Percentiles rank a stretch among this genome's conserved stretches.
Evolutionary conservation across 2,888 invertebrate genomes (phyloP).

Genomic region (Plebejus argus): DNA sequence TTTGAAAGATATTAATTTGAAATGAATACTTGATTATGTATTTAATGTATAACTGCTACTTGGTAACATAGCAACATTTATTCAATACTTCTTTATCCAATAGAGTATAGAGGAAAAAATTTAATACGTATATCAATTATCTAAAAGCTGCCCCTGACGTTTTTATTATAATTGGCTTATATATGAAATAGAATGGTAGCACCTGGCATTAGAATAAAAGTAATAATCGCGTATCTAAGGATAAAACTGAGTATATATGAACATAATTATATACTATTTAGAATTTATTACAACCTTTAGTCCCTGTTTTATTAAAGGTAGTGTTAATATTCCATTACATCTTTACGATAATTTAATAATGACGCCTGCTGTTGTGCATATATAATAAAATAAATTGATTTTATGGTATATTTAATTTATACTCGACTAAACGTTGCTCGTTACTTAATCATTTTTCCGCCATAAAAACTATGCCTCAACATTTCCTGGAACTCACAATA

Average conservation of each 20-base stretch:
- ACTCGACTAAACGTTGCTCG: not conserved
- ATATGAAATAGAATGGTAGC: not conserved
- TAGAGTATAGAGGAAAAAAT: not conserved
- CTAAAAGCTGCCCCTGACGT: not conserved
- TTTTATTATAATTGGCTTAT: not conserved
- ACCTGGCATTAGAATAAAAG: not conserved
- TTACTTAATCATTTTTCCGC: no score
- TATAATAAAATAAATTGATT: not conserved
- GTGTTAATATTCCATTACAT: not conserved
- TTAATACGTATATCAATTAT: not conserved
- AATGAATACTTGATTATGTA: no score
- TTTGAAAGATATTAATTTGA: no score
- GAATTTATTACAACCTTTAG: slow-evolving; percentile 16
- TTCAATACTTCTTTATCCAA: not conserved
- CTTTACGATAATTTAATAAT: slow-evolving; percentile 3
- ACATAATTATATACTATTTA: slow-evolving; percentile 4
- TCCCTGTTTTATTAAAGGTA: not conserved
- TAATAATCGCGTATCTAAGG: not conserved
- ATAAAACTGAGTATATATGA: not conserved
- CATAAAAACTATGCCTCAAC: no score
- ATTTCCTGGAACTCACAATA: no score
- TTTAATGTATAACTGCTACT: no score
- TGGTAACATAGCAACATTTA: not conserved
- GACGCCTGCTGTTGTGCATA: not conserved
- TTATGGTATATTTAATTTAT: not conserved